Base-by-base conservation (phyloP, 2,888 invertebrate genomes). In the Acanthacorydalis orientalis region DNA sequence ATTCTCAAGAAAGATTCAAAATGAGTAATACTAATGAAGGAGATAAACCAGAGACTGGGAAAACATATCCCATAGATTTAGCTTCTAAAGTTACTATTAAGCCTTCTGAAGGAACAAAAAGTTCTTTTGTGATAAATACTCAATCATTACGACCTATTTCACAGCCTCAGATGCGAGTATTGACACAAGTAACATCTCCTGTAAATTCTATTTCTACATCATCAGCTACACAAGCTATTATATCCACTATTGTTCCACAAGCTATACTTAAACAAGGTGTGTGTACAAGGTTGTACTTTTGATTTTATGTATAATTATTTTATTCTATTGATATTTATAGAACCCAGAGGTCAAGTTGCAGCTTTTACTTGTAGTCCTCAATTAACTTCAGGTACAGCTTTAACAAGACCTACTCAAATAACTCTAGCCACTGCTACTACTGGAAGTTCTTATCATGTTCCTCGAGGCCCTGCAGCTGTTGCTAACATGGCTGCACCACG, bases 401-500 rank as follows among this genome's bases (percentile, higher is more conserved):
- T 63, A 31, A 58, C 62, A 15, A 58, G 65, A 47, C 62, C 65
- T 31, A 54, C 63, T 16, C 66, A 66, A 53, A 64, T 67, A 41
- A 64, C 67, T 1, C 57, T 67, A 41, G 59, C 64, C 32, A 57
- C 63, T 31, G 61, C 64, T 15, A 57, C 61, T 8, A 58, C 62
- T n/a, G 57, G 60, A 9, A 60, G 59, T 49, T 59, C 53, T 38
- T 51, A 60, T 53, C 67, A 67, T 56, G 66, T 67, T 7, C 67
- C 67, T 7, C 57, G 75, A 49, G 83, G 83, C 1, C 75, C 83
- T 12, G 83, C 83, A 0, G 82, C 82, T 10, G 83, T 83, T 2
- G 83, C 83, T 0, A 83, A 80, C 52, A 72, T 84, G 15, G 77
- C 83, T 10, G 78, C 81, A 7, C 78, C 83, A 1, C 73, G 83